These are phyloP conservation scores for Drosophila meridionalis DNA, from an alignment of 2,888 invertebrate genomes.

Conservation along the genomic window DNA sequence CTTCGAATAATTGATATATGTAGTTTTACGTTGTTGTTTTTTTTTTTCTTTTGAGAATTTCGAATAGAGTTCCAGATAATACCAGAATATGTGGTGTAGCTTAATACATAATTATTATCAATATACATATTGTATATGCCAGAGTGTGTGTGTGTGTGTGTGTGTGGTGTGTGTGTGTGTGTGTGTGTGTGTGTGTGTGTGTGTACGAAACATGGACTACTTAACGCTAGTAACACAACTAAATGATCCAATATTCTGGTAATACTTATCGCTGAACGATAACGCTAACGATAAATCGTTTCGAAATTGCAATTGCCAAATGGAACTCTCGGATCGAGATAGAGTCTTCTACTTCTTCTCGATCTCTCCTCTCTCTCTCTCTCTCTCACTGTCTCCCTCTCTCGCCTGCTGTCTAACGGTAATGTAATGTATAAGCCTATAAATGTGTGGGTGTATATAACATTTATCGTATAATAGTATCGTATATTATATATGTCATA, in stretches of 20 bases:
- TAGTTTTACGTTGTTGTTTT: slow-evolving; percentile 63
- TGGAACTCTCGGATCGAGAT: slow-evolving; percentile 36
- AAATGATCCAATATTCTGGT: slow-evolving; percentile 73
- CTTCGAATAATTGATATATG: slow-evolving; percentile 84
- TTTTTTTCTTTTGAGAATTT: slow-evolving; percentile 20
- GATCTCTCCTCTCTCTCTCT: neutral
- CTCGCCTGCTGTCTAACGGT: slow-evolving; percentile 32
- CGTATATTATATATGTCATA: slow-evolving; percentile 36
- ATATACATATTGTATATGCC: slow-evolving; percentile 81
- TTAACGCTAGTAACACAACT: slow-evolving; percentile 83
- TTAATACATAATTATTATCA: slow-evolving; percentile 79
- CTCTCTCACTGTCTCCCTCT: neutral
- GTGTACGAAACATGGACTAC: slow-evolving; percentile 81
- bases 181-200: slow-evolving; percentile 26
- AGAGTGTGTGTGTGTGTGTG: slow-evolving; percentile 24
- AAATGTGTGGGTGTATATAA: slow-evolving; percentile 45
- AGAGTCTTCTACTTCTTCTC: neutral
- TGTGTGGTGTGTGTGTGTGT: slow-evolving; percentile 18
- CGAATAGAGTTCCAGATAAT: slow-evolving; percentile 54
- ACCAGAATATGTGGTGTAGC: slow-evolving; percentile 60
- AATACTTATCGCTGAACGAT: slow-evolving; percentile 29
- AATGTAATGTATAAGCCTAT: slow-evolving; percentile 58
- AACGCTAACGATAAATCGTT: slow-evolving; percentile 10
- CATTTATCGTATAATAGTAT: slow-evolving; percentile 47
- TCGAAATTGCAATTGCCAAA: slow-evolving; percentile 18